Evolutionary conservation across 2,113 vertebrate species (phyloP), one percentile per base, ranked within the genome.

Genomic region (Eubucco bourcierii): DNA sequence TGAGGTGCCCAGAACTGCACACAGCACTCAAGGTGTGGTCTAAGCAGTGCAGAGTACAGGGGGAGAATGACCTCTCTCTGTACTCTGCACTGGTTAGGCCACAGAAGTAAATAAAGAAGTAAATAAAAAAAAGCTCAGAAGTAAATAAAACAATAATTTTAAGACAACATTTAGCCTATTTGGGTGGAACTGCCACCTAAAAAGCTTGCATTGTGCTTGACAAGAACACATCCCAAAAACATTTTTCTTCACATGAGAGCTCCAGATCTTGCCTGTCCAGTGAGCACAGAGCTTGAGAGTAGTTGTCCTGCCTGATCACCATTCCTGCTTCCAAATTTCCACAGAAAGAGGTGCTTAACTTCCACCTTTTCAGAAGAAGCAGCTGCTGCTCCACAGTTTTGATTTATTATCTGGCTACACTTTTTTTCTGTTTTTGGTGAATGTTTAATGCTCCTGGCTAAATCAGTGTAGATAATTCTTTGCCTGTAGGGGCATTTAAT

Each of bases 371-470:
- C 64, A 24, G 59, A 87, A 82, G 90, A 83, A 70, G 28, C 82
- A 94, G 80, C 25, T 83, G 60, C 41, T 90, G 55, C 34, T 61
- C 52, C 53, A 55, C 20, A 34, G 65, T 67, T 92, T 71, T 92
- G 75, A 90, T 92, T 85, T 85, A 87, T 87, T 85, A 64, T 76
- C 64, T 66, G 50, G 70, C 39, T 92, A 94, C 84, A 33, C 73
- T 55, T 25, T 9, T 15, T 24, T 90, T 61, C 84, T 91, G 78
- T 63, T 82, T 94, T 85, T 92, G 84, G 82, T 67, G 31, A 92
- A 85, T 87, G 72, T 71, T 90, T 96, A 92, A 95, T 53, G 72
- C 72, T 93, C 29, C 81, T 88, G 84, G 94, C 66, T 89, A 82
- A 53, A 94, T 79, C 50, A 70, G 72, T 80, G 87, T 68, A 67